Evolutionary conservation across 2,113 vertebrate species (phyloP).

Genomic region (Henicopernis longicauda): DNA sequence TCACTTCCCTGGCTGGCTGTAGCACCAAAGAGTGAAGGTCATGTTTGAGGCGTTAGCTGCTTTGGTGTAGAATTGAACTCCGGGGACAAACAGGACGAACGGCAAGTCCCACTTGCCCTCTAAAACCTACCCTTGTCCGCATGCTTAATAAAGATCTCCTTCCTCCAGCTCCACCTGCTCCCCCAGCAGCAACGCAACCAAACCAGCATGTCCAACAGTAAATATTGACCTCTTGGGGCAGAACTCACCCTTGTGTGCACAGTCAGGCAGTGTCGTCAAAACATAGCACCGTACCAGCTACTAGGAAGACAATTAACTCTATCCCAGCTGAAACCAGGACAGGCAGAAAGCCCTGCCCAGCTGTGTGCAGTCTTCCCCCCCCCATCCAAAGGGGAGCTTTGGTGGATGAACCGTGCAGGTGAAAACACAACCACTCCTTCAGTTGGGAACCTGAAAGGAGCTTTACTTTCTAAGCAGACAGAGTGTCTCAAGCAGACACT

Average conservation of each 20-base stretch:
- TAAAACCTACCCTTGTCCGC: rapidly evolving
- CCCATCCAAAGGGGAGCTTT: background rate
- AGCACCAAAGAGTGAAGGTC: background rate
- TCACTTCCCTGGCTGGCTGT: background rate
- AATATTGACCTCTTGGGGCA: background rate
- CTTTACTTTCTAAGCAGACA: background rate
- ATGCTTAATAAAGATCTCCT: background rate
- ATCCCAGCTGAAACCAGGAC: too few species aligned
- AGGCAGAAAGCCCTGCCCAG: background rate
- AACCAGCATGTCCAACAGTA: background rate
- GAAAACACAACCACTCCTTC: background rate
- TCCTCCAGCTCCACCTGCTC: background rate
- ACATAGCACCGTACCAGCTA: too few species aligned
- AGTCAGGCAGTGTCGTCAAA: background rate
- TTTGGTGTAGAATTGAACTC: background rate
- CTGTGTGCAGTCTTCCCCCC: background rate
- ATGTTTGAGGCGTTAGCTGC: background rate
- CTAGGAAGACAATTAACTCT: too few species aligned
- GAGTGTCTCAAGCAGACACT: background rate
- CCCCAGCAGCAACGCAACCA: background rate
- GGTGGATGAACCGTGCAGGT: background rate
- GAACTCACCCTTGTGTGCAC: background rate
- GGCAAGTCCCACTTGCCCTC: background rate
- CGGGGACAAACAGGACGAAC: background rate
- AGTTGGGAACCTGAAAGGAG: background rate